Conservation (phyloP, 1,140 invertebrate species). For the Diorhabda carinulata region DNA sequence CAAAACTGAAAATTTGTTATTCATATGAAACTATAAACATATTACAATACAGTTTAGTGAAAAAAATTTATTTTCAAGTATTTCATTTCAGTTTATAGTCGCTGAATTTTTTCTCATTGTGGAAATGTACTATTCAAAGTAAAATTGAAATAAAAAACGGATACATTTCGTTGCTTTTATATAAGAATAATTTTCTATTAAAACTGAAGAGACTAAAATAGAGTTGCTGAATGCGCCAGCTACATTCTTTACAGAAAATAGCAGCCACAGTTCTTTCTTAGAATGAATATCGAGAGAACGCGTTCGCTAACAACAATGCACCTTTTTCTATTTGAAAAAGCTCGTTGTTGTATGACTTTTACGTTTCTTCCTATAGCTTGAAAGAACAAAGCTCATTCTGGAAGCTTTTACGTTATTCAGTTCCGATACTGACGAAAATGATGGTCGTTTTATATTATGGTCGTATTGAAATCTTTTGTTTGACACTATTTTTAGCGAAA, state of each 20-base stretch:
- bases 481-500: conserved; percentile 3
- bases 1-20: too few relatives aligned
- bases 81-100: too few relatives aligned
- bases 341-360: conserved; percentile 46
- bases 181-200: conserved; percentile 26
- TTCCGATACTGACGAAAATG: conserved; percentile 45
- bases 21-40: too few relatives aligned
- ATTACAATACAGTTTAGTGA: too few relatives aligned
- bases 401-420: conserved; percentile 44
- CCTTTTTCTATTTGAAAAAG: conserved; percentile 40
- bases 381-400: conserved; percentile 46
- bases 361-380: conserved; percentile 42
- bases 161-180: conserved; percentile 4
- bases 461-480: conserved; percentile 14
- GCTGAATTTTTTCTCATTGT: neutral
- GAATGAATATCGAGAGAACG: conserved; percentile 41
- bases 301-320: conserved; percentile 38
- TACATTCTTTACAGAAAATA: conserved; percentile 29
- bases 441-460: conserved; percentile 40
- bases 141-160: conserved; percentile 6
- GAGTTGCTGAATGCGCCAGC: conserved; percentile 21
- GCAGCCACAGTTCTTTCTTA: conserved; percentile 37
- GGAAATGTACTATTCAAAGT: conserved; percentile 2
- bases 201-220: conserved; percentile 14
- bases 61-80: too few relatives aligned